phyloP scores from a whole-genome alignment of 2,113 vertebrate genomes.

The Athene cunicularia region DNA sequence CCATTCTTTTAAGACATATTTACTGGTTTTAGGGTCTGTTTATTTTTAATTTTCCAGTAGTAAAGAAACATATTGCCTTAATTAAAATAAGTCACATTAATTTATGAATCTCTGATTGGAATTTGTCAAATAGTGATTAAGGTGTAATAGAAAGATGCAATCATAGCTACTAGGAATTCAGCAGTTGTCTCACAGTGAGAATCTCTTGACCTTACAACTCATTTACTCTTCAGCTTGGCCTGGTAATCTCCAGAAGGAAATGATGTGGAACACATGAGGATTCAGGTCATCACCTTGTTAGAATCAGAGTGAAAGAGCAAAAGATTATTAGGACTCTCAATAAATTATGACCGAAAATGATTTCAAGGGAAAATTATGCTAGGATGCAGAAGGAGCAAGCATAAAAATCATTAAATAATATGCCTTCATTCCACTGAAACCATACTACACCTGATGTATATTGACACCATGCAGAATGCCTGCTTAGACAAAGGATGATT shows the following conservation, averaged over 20 bases:
- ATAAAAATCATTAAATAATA: not conserved
- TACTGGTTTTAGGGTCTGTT: not conserved
- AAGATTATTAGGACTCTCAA: slow-evolving; percentile 45
- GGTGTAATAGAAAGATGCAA: slow-evolving; percentile 49
- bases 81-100: slow-evolving; percentile 68
- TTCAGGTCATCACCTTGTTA: slow-evolving; percentile 65
- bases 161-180: slow-evolving; percentile 66
- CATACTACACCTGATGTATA: not conserved
- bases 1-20: slow-evolving; percentile 12
- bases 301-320: slow-evolving; percentile 59
- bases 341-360: slow-evolving; percentile 51
- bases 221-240: slow-evolving; percentile 61
- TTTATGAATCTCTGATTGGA: slow-evolving; percentile 59
- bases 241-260: slow-evolving; percentile 71
- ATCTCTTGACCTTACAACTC: slow-evolving; percentile 75
- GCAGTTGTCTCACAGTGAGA: slow-evolving; percentile 66
- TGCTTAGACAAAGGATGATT: not conserved
- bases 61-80: slow-evolving; percentile 51
- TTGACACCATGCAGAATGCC: not conserved
- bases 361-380: slow-evolving; percentile 24
- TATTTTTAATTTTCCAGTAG: slow-evolving; percentile 50
- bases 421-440: not conserved
- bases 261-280: slow-evolving; percentile 66
- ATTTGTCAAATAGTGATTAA: slow-evolving; percentile 70
- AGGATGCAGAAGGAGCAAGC: not conserved